Evolutionary conservation across 2,888 invertebrate species (phyloP).

Genomic region (Iselma pallidipennis): DNA sequence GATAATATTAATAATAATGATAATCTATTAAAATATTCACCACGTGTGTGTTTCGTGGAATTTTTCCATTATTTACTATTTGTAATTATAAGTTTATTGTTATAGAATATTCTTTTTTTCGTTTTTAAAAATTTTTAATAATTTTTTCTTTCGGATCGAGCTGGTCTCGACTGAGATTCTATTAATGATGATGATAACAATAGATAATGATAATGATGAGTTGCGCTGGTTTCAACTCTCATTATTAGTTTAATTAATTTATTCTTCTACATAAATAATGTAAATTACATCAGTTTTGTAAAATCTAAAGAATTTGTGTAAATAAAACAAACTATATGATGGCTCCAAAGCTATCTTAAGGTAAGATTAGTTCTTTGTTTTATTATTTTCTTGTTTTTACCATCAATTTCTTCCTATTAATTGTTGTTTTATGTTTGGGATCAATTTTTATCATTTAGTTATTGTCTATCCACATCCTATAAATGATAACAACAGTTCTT

Average conservation of each 20-base stretch:
- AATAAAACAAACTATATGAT: constrained; percentile 47
- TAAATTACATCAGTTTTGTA: constrained; percentile 54
- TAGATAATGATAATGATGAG: constrained; percentile 19
- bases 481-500: not conserved
- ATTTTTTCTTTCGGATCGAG: constrained; percentile 41
- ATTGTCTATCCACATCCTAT: not conserved
- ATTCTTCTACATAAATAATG: constrained; percentile 40
- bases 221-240: constrained; percentile 38
- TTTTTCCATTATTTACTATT: constrained; percentile 27
- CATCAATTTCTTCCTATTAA: not conserved
- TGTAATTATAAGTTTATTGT: constrained; percentile 20
- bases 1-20: constrained; percentile 7
- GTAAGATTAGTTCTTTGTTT: constrained; percentile 20
- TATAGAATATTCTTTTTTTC: constrained; percentile 24
- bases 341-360: constrained; percentile 47
- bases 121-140: constrained; percentile 20
- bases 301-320: constrained; percentile 52
- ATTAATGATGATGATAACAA: constrained; percentile 1
- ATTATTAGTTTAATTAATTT: not conserved
- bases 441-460: constrained; percentile 1
- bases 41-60: constrained; percentile 33
- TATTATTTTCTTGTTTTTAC: not conserved
- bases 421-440: not conserved
- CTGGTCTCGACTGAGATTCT: constrained; percentile 47
- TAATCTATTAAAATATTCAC: constrained; percentile 18